phyloP scores from a whole-genome alignment of 2,797 vertebrate genomes.

The Enteromius trimaculatus region DNA sequence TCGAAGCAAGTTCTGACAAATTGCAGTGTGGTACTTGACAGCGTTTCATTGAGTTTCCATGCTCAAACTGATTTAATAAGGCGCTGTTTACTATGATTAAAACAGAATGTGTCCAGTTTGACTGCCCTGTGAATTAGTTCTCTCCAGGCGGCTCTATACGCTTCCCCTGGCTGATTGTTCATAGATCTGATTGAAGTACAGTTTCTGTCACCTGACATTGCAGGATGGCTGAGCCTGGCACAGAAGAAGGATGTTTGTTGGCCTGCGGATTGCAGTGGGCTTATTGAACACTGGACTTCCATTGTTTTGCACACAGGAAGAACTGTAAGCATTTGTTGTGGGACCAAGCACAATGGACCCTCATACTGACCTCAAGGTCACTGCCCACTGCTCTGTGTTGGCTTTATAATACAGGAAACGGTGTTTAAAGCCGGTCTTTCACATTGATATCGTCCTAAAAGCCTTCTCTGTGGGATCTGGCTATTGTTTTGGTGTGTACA shows the following conservation, averaged over 20 bases:
- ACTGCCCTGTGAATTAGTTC: slow-evolving; percentile 32
- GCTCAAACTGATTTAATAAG: slow-evolving; percentile 20
- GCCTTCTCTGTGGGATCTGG: slow-evolving; percentile 29
- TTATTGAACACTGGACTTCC: slow-evolving; percentile 46
- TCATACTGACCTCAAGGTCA: slow-evolving; percentile 49
- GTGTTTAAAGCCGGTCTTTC: slow-evolving; percentile 29
- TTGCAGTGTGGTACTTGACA: background rate
- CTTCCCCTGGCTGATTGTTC: slow-evolving; percentile 16
- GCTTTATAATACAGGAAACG: slow-evolving; percentile 42
- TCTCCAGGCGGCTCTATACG: slow-evolving; percentile 26
- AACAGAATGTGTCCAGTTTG: slow-evolving; percentile 30
- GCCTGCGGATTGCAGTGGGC: slow-evolving; percentile 50
- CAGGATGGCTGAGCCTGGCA: slow-evolving; percentile 47
- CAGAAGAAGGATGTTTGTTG: slow-evolving; percentile 52
- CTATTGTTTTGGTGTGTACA: slow-evolving; percentile 42
- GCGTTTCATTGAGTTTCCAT: slow-evolving; percentile 14
- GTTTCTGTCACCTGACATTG: slow-evolving; percentile 47
- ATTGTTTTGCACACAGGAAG: slow-evolving; percentile 58
- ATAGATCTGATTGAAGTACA: slow-evolving; percentile 33
- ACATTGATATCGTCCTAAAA: slow-evolving; percentile 21
- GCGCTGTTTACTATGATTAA: slow-evolving; percentile 34
- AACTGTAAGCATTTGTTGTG: slow-evolving; percentile 52
- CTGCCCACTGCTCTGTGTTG: slow-evolving; percentile 40
- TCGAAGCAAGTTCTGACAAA: background rate
- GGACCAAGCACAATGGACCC: slow-evolving; percentile 56